A percentile compares a stretch with the other conserved stretches of the same genome.
These are phyloP conservation scores for Guaruba guarouba DNA, from an alignment of 2,113 vertebrate species.

Conservation along the genomic window DNA sequence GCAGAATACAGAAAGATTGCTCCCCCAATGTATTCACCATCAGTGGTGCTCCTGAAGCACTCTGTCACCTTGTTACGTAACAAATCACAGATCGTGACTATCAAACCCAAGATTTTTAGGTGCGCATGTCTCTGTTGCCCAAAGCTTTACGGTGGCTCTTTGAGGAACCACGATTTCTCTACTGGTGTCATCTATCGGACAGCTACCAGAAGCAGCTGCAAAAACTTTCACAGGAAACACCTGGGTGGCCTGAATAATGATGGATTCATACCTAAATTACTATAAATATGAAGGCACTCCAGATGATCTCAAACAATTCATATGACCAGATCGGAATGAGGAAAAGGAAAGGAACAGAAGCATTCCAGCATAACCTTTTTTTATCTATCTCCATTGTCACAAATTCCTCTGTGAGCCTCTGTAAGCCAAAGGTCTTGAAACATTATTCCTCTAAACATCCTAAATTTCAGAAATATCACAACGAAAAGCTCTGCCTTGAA, in stretches of 20 bases:
- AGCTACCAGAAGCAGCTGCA: neutral
- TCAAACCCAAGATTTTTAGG: neutral
- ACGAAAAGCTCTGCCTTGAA: neutral
- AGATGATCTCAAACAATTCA: constrained; percentile 28
- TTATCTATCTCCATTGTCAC: neutral
- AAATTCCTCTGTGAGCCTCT: neutral
- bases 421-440: neutral
- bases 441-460: neutral
- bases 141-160: neutral
- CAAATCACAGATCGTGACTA: neutral
- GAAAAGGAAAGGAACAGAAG: neutral
- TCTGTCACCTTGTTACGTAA: neutral
- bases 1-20: neutral
- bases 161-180: fast-evolving
- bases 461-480: neutral
- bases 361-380: neutral
- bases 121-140: neutral
- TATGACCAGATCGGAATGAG: neutral
- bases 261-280: neutral
- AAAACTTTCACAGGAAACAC: neutral
- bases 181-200: neutral
- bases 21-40: neutral
- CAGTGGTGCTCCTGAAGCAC: neutral
- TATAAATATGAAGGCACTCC: neutral
- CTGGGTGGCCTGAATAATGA: neutral